Conservation (phyloP, 2,797 vertebrate genomes). For the Diplodus sargus region DNA sequence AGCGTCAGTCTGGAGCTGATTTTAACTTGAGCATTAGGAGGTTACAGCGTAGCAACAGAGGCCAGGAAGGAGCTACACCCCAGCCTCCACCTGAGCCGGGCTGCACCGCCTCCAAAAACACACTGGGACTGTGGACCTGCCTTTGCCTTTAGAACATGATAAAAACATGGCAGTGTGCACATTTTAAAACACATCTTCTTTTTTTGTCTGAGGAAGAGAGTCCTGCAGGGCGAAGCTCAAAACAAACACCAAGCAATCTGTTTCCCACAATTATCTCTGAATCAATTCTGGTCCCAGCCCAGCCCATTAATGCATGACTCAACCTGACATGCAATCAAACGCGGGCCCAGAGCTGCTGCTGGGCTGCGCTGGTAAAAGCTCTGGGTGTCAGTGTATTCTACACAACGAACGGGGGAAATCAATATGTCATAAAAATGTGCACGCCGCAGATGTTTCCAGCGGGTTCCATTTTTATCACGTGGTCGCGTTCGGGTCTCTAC, state of each 20-base stretch:
- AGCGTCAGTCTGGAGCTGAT: constrained; percentile 18
- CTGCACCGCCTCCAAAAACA: constrained; percentile 20
- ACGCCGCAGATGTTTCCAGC: constrained; percentile 2
- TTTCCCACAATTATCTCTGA: neutral
- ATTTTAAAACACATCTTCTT: neutral
- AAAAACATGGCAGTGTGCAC: neutral
- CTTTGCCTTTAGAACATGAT: neutral
- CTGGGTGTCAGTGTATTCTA: neutral
- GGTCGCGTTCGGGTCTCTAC: neutral
- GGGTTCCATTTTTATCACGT: neutral
- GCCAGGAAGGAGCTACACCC: neutral
- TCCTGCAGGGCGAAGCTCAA: neutral
- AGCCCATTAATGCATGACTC: constrained; percentile 1
- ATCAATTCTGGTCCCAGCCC: neutral
- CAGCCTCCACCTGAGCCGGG: neutral
- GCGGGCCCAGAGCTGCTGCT: neutral
- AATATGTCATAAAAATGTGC: neutral
- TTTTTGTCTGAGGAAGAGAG: neutral
- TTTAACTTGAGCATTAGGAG: constrained; percentile 21
- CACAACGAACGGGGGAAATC: neutral
- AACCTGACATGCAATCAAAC: neutral
- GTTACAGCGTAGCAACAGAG: constrained; percentile 23
- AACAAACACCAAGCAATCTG: neutral
- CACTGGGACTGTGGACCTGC: too few relatives aligned
- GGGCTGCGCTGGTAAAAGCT: neutral